Base-by-base conservation (phyloP, 1,140 invertebrate species). In the Chlorops oryzae region DNA sequence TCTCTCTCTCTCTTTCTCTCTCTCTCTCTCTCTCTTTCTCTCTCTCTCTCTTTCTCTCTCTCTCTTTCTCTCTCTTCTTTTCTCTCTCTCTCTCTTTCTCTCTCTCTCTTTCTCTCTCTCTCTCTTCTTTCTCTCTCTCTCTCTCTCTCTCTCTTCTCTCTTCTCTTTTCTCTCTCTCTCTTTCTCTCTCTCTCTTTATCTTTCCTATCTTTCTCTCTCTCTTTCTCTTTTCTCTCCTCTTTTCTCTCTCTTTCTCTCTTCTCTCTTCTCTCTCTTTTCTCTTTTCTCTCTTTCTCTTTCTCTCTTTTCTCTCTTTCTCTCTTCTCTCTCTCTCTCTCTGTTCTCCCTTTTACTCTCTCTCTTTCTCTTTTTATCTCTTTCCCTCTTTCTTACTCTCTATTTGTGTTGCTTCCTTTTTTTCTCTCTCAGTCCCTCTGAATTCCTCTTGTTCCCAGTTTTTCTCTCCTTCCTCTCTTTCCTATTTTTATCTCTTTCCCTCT, bases 21-120 rank as follows among this genome's bases (percentile, higher is more conserved):
- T 45, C 40, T 28, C 34, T 32, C 51, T 38, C 21, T 42, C 32
- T 20, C 41, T 54, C 41, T 24, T 7, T 15, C 52, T 39, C 20
- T 28, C 15, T 15, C 20, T 7, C 20, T 39, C 15, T n/a, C n/a
- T n/a, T n/a, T n/a, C n/a, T n/a, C n/a, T n/a, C n/a, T n/a, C 28
- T 32, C 28, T 15, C 28, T 9, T 32, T 32, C 15, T 10, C 9
- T 10, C 28, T 10, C 28, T 9, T 10, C 9, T 32, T 32, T 32
- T 32, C 28, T 32, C 15, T 15, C 28, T 32, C 28, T 15, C 9
- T 32, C 28, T 32, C 28, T 32, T 15, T 32, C 28, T 15, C 28
- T 10, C 28, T 32, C 28, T 15, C 28, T 10, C 28, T 32, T 15
- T 32, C 28, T 10, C 15, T 32, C 28, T 32, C 28, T 10, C 15